Percentiles rank a stretch among this genome's conserved stretches.
Evolutionary conservation across 2,113 vertebrate genomes (phyloP).

Genomic region (Larimichthys polyactis): DNA sequence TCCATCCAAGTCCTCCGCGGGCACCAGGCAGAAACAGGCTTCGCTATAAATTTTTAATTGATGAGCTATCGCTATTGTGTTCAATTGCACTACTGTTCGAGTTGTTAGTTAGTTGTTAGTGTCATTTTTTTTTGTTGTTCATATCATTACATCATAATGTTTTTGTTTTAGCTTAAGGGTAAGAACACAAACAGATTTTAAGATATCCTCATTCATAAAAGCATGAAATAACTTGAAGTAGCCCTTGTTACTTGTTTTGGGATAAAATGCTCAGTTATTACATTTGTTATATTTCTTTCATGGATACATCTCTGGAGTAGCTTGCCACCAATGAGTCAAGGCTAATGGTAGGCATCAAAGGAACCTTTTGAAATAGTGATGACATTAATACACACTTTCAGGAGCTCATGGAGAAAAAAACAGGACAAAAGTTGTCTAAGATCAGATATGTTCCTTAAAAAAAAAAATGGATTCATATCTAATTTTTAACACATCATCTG

Average conservation of each 20-base stretch:
- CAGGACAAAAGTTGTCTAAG: constrained; percentile 51
- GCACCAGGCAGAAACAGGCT: constrained; percentile 29
- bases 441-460: too few relatives aligned
- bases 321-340: constrained; percentile 36
- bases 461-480: constrained; percentile 48
- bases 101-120: background rate
- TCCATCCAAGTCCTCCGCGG: constrained; percentile 34
- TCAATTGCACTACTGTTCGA: background rate
- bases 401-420: constrained; percentile 49
- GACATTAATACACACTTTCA: constrained; percentile 53
- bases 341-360: constrained; percentile 45
- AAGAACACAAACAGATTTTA: background rate
- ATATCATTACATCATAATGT: background rate
- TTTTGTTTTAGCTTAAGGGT: constrained; percentile 3
- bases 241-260: constrained; percentile 5
- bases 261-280: constrained; percentile 38
- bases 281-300: constrained; percentile 50
- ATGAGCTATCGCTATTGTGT: constrained; percentile 5
- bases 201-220: constrained; percentile 10
- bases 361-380: constrained; percentile 44
- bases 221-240: constrained; percentile 3
- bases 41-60: constrained; percentile 44
- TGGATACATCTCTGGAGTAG: constrained; percentile 22
- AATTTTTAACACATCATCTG: constrained; percentile 46
- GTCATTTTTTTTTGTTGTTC: constrained; percentile 3